phyloP scores from a whole-genome alignment of 2,113 vertebrate species.

The Cyanoramphus novaezelandiae region DNA sequence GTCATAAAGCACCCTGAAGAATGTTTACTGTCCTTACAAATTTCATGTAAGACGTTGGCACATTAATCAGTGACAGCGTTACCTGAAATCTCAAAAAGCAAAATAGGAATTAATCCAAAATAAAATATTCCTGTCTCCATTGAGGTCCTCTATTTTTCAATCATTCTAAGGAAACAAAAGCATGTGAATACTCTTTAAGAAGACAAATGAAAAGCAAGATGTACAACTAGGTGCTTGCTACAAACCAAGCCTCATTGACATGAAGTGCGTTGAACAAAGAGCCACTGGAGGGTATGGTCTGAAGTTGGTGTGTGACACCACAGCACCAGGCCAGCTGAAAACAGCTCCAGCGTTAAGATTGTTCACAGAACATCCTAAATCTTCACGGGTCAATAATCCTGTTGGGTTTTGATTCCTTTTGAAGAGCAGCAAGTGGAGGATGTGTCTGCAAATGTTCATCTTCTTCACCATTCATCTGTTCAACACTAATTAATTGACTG shows the following conservation, averaged over 20 bases:
- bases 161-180: not conserved
- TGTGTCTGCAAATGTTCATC: not conserved
- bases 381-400: not conserved
- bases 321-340: not conserved
- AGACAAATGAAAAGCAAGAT: not conserved
- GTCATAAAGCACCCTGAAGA: not conserved
- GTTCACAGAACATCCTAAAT: not conserved
- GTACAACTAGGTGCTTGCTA: fast-evolving
- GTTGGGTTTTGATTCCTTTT: not conserved
- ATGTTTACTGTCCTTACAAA: not conserved
- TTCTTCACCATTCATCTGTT: not conserved
- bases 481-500: not conserved
- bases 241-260: not conserved
- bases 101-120: not conserved
- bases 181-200: not conserved
- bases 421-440: not conserved
- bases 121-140: not conserved
- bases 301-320: not conserved
- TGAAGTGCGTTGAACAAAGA: fast-evolving
- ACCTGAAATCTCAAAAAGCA: not conserved
- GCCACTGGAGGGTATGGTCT: not conserved
- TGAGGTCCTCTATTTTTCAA: not conserved
- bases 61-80: not conserved
- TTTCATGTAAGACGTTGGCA: not conserved
- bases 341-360: not conserved